phyloP scores from a whole-genome alignment of 2,113 vertebrate species.

The Megaceryle maxima region DNA sequence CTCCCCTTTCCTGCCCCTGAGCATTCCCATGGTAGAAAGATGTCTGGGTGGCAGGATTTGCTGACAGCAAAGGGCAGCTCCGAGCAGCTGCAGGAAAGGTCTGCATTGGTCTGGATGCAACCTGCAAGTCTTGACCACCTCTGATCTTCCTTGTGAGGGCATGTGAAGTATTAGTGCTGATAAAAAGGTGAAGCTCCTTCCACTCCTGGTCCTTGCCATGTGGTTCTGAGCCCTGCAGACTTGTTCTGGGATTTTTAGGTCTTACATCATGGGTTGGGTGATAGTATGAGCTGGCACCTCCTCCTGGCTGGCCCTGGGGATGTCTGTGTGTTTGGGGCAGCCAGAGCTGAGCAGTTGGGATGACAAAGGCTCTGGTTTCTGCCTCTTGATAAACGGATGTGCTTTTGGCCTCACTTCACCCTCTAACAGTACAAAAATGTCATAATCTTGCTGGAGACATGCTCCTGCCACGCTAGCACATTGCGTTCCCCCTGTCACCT shows the following conservation, averaged over 20 bases:
- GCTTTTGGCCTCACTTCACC: not conserved
- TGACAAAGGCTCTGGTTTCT: not conserved
- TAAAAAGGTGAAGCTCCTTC: not conserved
- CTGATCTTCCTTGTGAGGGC: not conserved
- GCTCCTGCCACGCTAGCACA: not conserved
- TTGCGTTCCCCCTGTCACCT: not conserved
- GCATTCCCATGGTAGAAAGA: not conserved
- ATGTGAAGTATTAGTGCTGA: not conserved
- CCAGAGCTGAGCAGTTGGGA: not conserved
- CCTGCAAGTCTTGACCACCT: not conserved
- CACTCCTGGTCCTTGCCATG: fast-evolving
- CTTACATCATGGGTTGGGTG: not conserved
- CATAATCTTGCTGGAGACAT: not conserved
- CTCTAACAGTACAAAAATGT: not conserved
- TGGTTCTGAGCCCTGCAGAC: not conserved
- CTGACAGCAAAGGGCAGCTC: not conserved
- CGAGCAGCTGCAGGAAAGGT: fast-evolving
- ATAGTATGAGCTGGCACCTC: not conserved
- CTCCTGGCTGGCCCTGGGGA: fast-evolving
- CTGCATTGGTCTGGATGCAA: fast-evolving
- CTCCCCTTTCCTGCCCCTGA: not conserved
- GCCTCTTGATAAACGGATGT: not conserved
- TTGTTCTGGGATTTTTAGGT: not conserved
- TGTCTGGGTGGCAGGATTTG: not conserved
- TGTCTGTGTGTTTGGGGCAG: not conserved